phyloP scores from a whole-genome alignment of 1,140 invertebrate genomes.

The Nylanderia fulva region DNA sequence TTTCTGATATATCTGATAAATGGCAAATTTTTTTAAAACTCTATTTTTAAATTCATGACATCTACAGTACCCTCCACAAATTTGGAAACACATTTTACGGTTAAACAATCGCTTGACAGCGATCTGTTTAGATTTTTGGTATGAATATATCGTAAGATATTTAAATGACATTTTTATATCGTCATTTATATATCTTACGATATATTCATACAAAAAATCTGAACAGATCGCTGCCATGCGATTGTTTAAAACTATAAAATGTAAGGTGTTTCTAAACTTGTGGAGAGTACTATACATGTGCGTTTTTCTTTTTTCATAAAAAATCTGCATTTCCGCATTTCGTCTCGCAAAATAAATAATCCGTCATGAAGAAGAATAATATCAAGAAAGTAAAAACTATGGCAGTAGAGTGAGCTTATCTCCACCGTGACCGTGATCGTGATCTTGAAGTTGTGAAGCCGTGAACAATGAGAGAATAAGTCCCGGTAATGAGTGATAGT shows the following conservation, averaged over 20 bases:
- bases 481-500: slow-evolving; percentile 62
- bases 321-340: not conserved
- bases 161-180: no score
- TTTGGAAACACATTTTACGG: no score
- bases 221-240: no score
- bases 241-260: no score
- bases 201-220: no score
- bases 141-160: no score
- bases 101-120: no score
- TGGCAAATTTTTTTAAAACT: not conserved
- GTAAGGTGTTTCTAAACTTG: no score
- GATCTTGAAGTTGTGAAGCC: slow-evolving; percentile 64
- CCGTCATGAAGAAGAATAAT: not conserved
- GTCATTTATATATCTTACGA: no score
- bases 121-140: no score
- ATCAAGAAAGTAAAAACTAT: not conserved
- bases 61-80: no score
- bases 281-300: not conserved
- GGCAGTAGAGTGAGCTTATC: not conserved
- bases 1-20: not conserved
- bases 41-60: not conserved
- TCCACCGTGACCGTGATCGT: slow-evolving; percentile 64
- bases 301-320: not conserved
- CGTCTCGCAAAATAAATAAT: not conserved
- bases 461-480: slow-evolving; percentile 64